These are phyloP conservation scores for Salticus scenicus DNA, from an alignment of 2,888 invertebrate genomes.

Conservation along the genomic window DNA sequence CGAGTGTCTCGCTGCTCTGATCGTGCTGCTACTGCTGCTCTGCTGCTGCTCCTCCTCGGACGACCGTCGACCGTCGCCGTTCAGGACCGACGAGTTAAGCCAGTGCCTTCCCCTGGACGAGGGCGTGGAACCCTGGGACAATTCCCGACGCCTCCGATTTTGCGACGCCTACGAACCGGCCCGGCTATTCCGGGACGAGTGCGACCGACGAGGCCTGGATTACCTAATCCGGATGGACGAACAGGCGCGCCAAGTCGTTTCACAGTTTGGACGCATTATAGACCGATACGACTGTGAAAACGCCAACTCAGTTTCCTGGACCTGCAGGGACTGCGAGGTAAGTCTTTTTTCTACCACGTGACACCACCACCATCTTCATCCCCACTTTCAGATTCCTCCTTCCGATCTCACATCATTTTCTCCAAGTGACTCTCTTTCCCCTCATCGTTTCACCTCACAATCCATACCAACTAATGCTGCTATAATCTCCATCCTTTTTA, in stretches of 20 bases:
- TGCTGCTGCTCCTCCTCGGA: neutral
- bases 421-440: too few species aligned
- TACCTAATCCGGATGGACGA: slow-evolving; percentile 45
- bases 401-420: too few species aligned
- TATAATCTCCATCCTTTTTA: too few species aligned
- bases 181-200: slow-evolving; percentile 39
- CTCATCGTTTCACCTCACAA: too few species aligned
- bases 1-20: slow-evolving; percentile 69
- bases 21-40: slow-evolving; percentile 40
- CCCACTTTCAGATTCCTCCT: too few species aligned
- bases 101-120: slow-evolving; percentile 71
- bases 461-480: too few species aligned
- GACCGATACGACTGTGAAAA: slow-evolving; percentile 73
- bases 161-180: slow-evolving; percentile 69
- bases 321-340: slow-evolving; percentile 72
- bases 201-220: slow-evolving; percentile 34
- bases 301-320: slow-evolving; percentile 72
- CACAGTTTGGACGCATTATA: slow-evolving; percentile 65
- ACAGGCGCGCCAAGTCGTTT: slow-evolving; percentile 34
- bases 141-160: slow-evolving; percentile 70
- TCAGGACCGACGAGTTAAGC: slow-evolving; percentile 16
- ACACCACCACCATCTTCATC: neutral
- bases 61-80: slow-evolving; percentile 16
- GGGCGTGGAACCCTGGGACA: slow-evolving; percentile 54
- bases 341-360: slow-evolving; percentile 26